A percentile compares a stretch with the other conserved stretches of the same genome.
Conservation (phyloP, 2,797 vertebrate species). For the Pterois miles region DNA sequence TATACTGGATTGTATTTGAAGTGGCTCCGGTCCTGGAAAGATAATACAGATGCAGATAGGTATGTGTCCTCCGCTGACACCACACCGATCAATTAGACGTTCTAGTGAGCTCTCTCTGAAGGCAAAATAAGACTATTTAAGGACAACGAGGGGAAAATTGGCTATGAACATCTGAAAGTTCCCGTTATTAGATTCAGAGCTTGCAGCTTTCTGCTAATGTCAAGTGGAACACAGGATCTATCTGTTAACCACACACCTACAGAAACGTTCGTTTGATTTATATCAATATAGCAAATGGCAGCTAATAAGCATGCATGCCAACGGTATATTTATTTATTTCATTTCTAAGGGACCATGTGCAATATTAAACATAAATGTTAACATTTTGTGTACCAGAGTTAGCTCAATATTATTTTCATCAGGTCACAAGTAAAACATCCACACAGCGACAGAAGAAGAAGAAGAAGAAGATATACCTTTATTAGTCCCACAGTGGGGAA, state of each 20-base stretch:
- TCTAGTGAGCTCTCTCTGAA: background rate
- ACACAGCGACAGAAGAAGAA: background rate
- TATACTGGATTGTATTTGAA: background rate
- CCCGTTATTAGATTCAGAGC: background rate
- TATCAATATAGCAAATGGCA: background rate
- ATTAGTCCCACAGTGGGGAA: no score
- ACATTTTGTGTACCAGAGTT: background rate
- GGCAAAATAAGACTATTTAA: background rate
- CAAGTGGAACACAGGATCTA: constrained; percentile 30
- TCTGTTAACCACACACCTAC: background rate
- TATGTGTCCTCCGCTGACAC: background rate
- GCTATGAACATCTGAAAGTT: constrained; percentile 7
- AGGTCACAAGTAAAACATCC: background rate
- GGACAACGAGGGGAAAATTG: background rate
- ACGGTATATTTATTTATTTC: background rate
- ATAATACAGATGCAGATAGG: background rate
- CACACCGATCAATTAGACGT: background rate
- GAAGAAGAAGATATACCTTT: no score
- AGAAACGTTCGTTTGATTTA: background rate
- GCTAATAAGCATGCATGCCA: background rate
- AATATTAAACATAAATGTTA: background rate
- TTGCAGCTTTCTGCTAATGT: constrained; percentile 18
- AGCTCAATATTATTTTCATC: background rate
- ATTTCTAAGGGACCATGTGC: background rate
- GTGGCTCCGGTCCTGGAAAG: background rate